Base-by-base conservation (phyloP, 2,113 vertebrate species). In the Prunella fulvescens region DNA sequence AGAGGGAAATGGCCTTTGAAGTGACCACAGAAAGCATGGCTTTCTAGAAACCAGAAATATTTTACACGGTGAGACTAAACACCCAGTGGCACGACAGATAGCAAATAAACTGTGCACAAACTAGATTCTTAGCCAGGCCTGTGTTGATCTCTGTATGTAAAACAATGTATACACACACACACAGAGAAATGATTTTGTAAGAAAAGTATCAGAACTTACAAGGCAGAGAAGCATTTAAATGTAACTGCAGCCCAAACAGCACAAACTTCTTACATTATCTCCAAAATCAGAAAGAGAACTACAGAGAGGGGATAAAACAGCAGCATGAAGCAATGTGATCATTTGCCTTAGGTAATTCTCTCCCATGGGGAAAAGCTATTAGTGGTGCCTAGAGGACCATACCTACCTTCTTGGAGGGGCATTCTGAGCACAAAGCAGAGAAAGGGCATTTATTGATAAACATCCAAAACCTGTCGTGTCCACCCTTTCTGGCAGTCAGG, bases 81-180 rank as follows among this genome's bases (percentile, higher is more conserved):
- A 77, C 11, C 3, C 37, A 39, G 42, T 23, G 28, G 24, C 40
- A n/a, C 42, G 24, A 58, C 33, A 73, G 35, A 54, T 24, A 77
- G 48, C 5, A 7, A 90, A 62, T 16, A 29, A 70, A 33, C 29
- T 53, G 35, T 23, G 56, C 51, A 53, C n/a, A 71, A 74, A 70
- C 18, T n/a, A 64, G 56, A 24, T 40, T 44, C 64, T 62, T 16
- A 73, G 47, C 54, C 50, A 70, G 33, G 22, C 29, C 51, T 11
- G 20, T 18, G 48, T 24, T 48, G 47, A n/a, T 67, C 13, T 56
- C 44, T 14, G 5, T 29, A 7, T 29, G 17, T 22, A 60, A 72
- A 64, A 14, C 3, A 1, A 13, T 31, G 6, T 7, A 13, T 5
- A 26, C 7, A 22, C 17, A 23, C 12, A 26, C 8, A 11, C 31